These are phyloP conservation scores for Melieria picta DNA, from an alignment of 2,888 invertebrate genomes.

Conservation along the genomic window DNA sequence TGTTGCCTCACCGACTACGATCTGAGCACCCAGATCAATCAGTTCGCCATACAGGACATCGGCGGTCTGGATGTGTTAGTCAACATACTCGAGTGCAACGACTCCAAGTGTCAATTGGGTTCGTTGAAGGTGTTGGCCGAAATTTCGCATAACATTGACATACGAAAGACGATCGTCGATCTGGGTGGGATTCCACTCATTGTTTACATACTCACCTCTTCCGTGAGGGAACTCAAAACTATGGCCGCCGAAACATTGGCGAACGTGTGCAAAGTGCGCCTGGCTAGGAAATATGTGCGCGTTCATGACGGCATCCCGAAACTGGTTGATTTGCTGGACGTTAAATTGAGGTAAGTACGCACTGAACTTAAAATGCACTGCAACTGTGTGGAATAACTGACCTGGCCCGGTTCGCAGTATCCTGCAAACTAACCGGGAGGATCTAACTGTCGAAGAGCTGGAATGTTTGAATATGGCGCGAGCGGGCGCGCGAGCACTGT, in stretches of 20 bases:
- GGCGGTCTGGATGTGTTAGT: conserved; percentile 92
- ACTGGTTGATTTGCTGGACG: conserved; percentile 84
- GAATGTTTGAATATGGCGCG: conserved; percentile 78
- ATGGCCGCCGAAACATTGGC: conserved; percentile 91
- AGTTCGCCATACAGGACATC: conserved; percentile 87
- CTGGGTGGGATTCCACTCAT: conserved; percentile 80
- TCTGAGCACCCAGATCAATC: conserved; percentile 81
- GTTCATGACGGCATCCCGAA: conserved; percentile 81
- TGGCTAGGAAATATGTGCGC: conserved; percentile 84
- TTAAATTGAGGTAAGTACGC: conserved; percentile 69
- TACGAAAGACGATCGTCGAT: conserved; percentile 81
- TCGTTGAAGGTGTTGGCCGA: conserved; percentile 85
- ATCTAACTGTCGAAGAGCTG: conserved; percentile 72
- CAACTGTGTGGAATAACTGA: not conserved
- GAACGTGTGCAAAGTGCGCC: conserved; percentile 86
- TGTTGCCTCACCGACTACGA: conserved; percentile 92
- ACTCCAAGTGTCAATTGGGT: conserved; percentile 89
- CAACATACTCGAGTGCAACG: conserved; percentile 90
- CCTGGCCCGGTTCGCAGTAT: conserved; percentile 64
- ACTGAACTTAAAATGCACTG: not conserved
- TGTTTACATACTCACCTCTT: conserved; percentile 84
- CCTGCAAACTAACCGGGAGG: conserved; percentile 70
- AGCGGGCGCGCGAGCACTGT: conserved; percentile 86
- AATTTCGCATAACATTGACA: conserved; percentile 80
- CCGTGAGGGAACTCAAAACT: conserved; percentile 85